Evolutionary conservation across 2,113 vertebrate genomes (phyloP).

Genomic region (Origma solitaria): DNA sequence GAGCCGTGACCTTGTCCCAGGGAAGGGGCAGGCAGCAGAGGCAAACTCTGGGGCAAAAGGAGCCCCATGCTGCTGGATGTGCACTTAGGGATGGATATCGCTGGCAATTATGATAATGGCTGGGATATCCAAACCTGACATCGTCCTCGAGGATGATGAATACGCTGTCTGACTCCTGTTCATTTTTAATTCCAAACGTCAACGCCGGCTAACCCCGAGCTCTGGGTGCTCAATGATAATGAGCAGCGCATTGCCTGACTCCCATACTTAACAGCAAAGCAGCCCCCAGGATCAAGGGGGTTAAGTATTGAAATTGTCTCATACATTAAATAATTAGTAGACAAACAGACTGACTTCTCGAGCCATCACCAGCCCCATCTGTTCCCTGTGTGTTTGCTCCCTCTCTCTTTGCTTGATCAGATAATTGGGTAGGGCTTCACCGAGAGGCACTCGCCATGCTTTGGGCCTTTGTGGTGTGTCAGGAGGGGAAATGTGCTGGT

Average conservation of each 20-base stretch:
- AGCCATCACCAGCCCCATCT: constrained; percentile 33
- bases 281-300: constrained; percentile 51
- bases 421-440: constrained; percentile 13
- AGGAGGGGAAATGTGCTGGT: background rate
- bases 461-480: background rate
- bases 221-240: constrained; percentile 21
- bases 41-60: background rate
- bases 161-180: constrained; percentile 33
- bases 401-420: constrained; percentile 15
- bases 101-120: constrained; percentile 42
- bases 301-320: constrained; percentile 54
- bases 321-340: constrained; percentile 62
- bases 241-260: background rate
- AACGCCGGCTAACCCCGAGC: background rate
- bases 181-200: constrained; percentile 59
- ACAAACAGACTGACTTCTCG: constrained; percentile 55
- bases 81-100: background rate
- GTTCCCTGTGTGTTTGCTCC: background rate
- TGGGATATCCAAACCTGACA: constrained; percentile 10
- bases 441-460: background rate
- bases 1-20: background rate
- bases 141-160: constrained; percentile 47
- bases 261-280: constrained; percentile 9
- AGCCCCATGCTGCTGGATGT: background rate
- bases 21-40: background rate